phyloP scores from a whole-genome alignment of 1,140 invertebrate genomes.

The Drosophila grimshawi region DNA sequence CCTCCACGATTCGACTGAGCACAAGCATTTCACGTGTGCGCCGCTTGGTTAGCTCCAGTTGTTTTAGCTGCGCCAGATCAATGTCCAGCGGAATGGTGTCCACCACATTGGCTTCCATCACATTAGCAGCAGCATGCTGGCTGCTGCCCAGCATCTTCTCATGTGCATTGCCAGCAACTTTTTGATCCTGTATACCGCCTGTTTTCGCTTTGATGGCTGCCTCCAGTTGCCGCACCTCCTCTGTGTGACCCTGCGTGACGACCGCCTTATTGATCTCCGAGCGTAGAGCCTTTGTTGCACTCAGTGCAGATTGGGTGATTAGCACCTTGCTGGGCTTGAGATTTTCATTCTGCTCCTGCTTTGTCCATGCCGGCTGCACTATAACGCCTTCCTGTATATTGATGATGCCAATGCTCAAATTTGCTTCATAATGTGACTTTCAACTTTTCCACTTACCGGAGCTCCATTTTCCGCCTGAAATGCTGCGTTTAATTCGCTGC shows the following conservation, averaged over 20 bases:
- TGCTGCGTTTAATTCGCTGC: constrained; percentile 57
- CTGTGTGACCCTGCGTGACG: constrained; percentile 25
- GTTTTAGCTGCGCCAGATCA: constrained; percentile 63
- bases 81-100: constrained; percentile 47
- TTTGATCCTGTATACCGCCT: not conserved
- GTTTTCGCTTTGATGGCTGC: constrained; percentile 30
- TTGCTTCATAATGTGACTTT: too few relatives aligned
- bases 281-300: constrained; percentile 49
- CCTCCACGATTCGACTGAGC: constrained; percentile 65
- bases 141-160: constrained; percentile 35
- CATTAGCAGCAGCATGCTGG: not conserved
- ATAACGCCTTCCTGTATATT: constrained; percentile 50
- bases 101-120: constrained; percentile 58
- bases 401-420: not conserved
- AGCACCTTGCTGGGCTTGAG: constrained; percentile 45
- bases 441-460: constrained; percentile 10
- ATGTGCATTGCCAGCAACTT: constrained; percentile 2
- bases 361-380: constrained; percentile 70
- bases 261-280: constrained; percentile 65
- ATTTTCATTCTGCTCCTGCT: not conserved
- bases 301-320: constrained; percentile 38
- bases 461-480: constrained; percentile 44
- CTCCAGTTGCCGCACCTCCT: constrained; percentile 47
- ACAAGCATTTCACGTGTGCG: constrained; percentile 70
- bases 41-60: constrained; percentile 64